phyloP scores from a whole-genome alignment of 92 coral and sea anemone species.

The Pocillopora grandis region DNA sequence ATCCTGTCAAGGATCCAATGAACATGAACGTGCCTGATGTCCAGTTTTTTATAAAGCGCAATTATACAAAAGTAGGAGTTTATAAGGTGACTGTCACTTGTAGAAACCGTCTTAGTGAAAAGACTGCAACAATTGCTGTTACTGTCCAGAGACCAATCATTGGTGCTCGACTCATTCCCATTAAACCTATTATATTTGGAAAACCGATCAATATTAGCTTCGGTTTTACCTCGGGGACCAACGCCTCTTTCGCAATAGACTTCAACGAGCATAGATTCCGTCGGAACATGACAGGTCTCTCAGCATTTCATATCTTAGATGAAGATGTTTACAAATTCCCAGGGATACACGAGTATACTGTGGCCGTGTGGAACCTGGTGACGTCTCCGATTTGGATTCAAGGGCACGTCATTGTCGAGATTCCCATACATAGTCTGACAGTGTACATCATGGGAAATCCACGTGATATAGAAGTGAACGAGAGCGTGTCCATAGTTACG shows the following conservation, averaged over 20 bases:
- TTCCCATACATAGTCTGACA: conserved; percentile 39
- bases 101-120: conserved; percentile 43
- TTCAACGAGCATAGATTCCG: conserved; percentile 30
- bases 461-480: conserved; percentile 39
- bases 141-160: conserved; percentile 18
- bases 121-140: conserved; percentile 3
- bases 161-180: conserved; percentile 6
- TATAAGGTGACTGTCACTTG: conserved; percentile 22
- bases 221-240: conserved; percentile 44
- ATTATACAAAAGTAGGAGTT: conserved; percentile 19
- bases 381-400: conserved; percentile 15
- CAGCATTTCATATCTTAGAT: conserved; percentile 1
- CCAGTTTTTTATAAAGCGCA: conserved; percentile 15
- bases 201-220: conserved; percentile 32
- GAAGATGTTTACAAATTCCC: conserved; percentile 31
- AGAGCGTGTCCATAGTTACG: conserved; percentile 12
- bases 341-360: conserved; percentile 27
- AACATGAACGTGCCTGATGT: neutral
- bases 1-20: neutral
- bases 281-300: conserved; percentile 17
- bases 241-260: conserved; percentile 35
- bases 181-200: conserved; percentile 16
- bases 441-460: conserved; percentile 14
- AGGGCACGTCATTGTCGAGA: conserved; percentile 45
- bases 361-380: conserved; percentile 48